Percentiles rank a stretch among this genome's conserved stretches.
Evolutionary conservation across 2,888 invertebrate genomes (phyloP).

Genomic region (Pterostichus niger): DNA sequence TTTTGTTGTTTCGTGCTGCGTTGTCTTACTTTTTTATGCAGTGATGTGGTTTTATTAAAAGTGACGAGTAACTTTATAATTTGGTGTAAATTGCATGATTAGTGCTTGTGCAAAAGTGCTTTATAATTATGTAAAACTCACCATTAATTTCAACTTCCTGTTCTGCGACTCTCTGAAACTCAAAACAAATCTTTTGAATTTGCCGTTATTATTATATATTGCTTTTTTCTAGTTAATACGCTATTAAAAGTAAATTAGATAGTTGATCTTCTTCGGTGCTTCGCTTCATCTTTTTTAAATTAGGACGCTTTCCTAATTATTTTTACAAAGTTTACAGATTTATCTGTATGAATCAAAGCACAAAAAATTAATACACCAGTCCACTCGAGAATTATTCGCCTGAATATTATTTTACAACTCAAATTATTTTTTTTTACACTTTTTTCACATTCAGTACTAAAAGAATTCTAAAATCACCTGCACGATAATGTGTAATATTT

Average conservation of each 20-base stretch:
- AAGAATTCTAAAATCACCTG: no score
- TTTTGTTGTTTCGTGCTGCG: neutral
- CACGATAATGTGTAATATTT: no score
- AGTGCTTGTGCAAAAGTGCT: conserved; percentile 24
- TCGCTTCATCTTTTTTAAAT: neutral
- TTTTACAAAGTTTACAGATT: neutral
- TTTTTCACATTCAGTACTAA: no score
- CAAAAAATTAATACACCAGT: neutral
- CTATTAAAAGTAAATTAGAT: conserved; percentile 5
- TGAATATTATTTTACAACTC: neutral
- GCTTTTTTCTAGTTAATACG: conserved; percentile 14
- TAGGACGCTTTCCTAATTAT: neutral
- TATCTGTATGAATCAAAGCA: neutral
- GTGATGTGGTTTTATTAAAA: conserved; percentile 8
- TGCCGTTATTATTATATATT: conserved; percentile 24
- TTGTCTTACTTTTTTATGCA: conserved; percentile 29
- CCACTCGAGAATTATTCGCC: neutral
- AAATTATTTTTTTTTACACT: no score
- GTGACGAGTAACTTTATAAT: conserved; percentile 26
- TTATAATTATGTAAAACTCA: conserved; percentile 39
- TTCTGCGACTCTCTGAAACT: conserved; percentile 7
- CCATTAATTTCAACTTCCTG: conserved; percentile 37
- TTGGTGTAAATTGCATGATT: conserved; percentile 46
- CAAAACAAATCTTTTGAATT: conserved; percentile 7
- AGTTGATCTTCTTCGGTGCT: neutral